Conservation (phyloP, 2,113 vertebrate species). For the Chitala chitala region DNA sequence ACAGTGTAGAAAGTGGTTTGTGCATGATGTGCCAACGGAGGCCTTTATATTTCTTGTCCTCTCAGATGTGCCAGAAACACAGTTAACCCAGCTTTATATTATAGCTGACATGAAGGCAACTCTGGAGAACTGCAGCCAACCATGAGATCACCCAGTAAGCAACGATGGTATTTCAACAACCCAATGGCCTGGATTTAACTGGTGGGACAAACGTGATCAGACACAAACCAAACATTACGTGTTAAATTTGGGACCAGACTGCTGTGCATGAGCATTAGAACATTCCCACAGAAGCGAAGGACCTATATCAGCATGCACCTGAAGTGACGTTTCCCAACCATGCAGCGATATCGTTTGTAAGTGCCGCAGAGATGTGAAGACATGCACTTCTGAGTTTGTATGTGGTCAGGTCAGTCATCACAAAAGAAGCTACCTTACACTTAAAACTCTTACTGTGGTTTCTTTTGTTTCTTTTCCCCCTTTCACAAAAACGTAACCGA, state of each 20-base stretch:
- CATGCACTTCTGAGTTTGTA: not conserved
- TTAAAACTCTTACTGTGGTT: too few species aligned
- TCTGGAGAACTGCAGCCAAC: not conserved
- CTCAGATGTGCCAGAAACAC: not conserved
- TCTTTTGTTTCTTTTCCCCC: too few species aligned
- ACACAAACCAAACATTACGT: conserved; percentile 16
- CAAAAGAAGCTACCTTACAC: too few species aligned
- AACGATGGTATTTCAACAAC: too few species aligned
- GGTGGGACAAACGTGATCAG: not conserved
- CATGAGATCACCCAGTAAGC: too few species aligned
- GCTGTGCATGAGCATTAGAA: not conserved
- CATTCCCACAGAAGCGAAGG: not conserved
- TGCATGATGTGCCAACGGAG: not conserved
- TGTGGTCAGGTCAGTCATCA: not conserved
- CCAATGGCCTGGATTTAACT: not conserved
- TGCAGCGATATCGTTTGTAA: not conserved
- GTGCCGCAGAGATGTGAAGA: not conserved
- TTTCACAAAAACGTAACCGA: too few species aligned
- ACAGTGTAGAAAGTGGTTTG: not conserved
- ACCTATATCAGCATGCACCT: too few species aligned
- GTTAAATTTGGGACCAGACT: not conserved
- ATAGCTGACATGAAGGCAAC: not conserved
- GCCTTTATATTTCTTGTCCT: not conserved
- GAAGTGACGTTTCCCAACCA: too few species aligned
- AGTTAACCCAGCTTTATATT: not conserved